These are phyloP conservation scores for Saturnia pavonia DNA, from an alignment of 2,888 invertebrate genomes.

Conservation along the genomic window DNA sequence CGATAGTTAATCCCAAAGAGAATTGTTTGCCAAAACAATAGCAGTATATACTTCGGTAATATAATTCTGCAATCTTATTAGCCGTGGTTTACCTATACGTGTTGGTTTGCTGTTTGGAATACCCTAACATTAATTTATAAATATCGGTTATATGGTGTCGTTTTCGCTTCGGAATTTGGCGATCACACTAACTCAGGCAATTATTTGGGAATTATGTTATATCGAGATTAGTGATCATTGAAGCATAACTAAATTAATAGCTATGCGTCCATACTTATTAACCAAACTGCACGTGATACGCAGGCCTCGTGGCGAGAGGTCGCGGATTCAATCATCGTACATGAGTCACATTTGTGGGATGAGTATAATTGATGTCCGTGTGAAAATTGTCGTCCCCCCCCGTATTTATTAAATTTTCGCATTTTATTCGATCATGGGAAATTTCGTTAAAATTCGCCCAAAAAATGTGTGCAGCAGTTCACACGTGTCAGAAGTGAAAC, in stretches of 20 bases:
- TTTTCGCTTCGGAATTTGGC: neutral
- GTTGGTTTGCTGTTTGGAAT: neutral
- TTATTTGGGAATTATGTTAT: neutral
- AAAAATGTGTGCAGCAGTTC: too few relatives aligned
- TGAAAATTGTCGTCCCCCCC: too few relatives aligned
- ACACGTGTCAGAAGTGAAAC: too few relatives aligned
- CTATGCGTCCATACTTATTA: neutral
- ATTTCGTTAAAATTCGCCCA: too few relatives aligned
- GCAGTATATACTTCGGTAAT: neutral
- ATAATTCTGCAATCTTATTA: neutral
- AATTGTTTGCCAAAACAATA: constrained; percentile 1
- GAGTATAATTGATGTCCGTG: too few relatives aligned
- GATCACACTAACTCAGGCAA: neutral
- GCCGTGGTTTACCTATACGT: neutral
- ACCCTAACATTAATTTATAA: neutral
- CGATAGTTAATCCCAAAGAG: neutral
- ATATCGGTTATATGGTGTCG: neutral
- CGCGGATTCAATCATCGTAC: too few relatives aligned
- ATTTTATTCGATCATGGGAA: too few relatives aligned
- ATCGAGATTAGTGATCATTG: neutral
- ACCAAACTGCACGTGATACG: neutral
- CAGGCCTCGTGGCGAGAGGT: too few relatives aligned
- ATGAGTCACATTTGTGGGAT: too few relatives aligned
- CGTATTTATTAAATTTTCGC: too few relatives aligned
- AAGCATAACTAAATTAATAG: neutral